phyloP scores from a whole-genome alignment of 2,888 invertebrate species.

The Sarcophaga subvicina region DNA sequence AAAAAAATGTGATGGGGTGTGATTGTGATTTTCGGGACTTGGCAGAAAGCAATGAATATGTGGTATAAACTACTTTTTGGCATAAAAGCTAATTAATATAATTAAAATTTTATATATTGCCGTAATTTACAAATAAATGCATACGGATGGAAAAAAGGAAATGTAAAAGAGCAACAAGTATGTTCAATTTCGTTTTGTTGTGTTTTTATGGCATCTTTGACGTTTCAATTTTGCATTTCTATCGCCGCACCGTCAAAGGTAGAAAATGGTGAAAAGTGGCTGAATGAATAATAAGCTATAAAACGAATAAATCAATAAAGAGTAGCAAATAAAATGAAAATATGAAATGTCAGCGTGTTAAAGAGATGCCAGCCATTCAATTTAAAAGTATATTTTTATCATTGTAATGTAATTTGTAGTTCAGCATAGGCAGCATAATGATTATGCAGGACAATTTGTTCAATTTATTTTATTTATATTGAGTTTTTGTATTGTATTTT shows the following conservation, averaged over 20 bases:
- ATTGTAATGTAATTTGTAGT: no score
- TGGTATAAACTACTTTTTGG: no score
- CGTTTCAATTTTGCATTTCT: constrained; percentile 25
- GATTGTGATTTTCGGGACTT: background rate
- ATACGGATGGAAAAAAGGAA: background rate
- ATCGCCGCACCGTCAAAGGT: constrained; percentile 33
- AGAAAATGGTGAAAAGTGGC: background rate
- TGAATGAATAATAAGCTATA: background rate
- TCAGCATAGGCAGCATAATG: no score
- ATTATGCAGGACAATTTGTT: no score
- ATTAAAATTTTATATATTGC: no score
- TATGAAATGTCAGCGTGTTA: constrained; percentile 20
- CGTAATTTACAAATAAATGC: background rate
- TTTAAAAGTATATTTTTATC: no score
- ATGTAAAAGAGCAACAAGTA: constrained; percentile 63
- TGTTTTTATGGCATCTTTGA: constrained; percentile 52
- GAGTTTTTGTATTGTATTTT: no score
- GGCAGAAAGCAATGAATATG: background rate
- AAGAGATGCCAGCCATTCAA: constrained; percentile 5
- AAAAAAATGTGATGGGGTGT: background rate
- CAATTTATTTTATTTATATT: no score
- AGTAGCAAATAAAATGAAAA: constrained; percentile 1
- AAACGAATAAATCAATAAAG: constrained; percentile 10
- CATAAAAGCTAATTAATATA: no score
- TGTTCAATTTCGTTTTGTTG: constrained; percentile 7